Evolutionary conservation across 2,797 vertebrate species (phyloP).

Genomic region (Sandelia bainsii): DNA sequence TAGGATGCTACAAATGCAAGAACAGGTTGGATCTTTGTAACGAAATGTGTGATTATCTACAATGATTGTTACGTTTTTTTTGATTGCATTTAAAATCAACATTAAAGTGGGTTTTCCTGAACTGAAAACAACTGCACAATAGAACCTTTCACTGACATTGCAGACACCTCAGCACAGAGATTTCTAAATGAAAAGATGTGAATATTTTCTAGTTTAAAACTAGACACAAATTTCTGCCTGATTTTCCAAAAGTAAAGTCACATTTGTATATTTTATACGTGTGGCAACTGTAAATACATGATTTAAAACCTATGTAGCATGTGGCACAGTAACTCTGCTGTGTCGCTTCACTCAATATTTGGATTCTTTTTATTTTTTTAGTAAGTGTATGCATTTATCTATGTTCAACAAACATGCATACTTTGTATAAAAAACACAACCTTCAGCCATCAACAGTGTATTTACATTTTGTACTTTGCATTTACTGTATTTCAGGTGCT

Average conservation of each 20-base stretch:
- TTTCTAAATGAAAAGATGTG: background rate
- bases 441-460: conserved; percentile 59
- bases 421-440: conserved; percentile 69
- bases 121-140: conserved; percentile 18
- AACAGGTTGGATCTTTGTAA: conserved; percentile 37
- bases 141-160: conserved; percentile 26
- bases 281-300: conserved; percentile 29
- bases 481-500: conserved; percentile 42
- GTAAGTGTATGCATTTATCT: conserved; percentile 45
- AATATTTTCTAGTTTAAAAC: conserved; percentile 29
- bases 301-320: conserved; percentile 13
- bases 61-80: conserved; percentile 35
- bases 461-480: conserved; percentile 51
- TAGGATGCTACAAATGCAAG: conserved; percentile 61
- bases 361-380: conserved; percentile 25
- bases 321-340: conserved; percentile 22
- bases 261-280: conserved; percentile 61
- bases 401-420: conserved; percentile 74
- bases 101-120: conserved; percentile 33
- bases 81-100: conserved; percentile 45
- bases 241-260: conserved; percentile 46
- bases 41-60: conserved; percentile 42
- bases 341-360: conserved; percentile 26
- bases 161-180: conserved; percentile 24
- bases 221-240: conserved; percentile 22